Percentiles rank a stretch among this genome's conserved stretches.
Conservation (phyloP, 1,140 invertebrate genomes). For the Piezodorus guildinii region DNA sequence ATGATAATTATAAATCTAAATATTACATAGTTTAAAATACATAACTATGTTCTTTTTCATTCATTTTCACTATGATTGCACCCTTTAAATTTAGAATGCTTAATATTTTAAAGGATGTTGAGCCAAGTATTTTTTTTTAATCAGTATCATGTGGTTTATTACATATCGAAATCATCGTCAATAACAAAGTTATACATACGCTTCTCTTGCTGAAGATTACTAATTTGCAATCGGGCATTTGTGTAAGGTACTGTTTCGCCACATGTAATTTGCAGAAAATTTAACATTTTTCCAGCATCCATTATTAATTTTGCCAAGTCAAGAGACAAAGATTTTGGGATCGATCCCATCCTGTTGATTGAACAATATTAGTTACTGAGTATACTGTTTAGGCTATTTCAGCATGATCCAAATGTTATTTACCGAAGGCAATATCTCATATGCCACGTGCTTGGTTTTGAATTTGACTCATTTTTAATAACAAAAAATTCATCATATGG, state of each 20-base stretch:
- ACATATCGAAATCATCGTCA: too few relatives aligned
- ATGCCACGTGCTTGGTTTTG: not conserved
- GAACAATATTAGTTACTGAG: too few relatives aligned
- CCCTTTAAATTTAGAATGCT: too few relatives aligned
- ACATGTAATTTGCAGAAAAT: conserved; percentile 6
- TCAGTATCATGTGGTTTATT: too few relatives aligned
- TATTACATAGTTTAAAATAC: too few relatives aligned
- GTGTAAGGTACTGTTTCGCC: not conserved
- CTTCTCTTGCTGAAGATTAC: not conserved
- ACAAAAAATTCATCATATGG: conserved; percentile 16
- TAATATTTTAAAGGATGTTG: too few relatives aligned
- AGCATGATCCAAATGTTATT: not conserved
- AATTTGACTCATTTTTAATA: not conserved
- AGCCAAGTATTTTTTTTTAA: too few relatives aligned
- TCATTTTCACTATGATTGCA: too few relatives aligned
- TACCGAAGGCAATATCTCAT: not conserved
- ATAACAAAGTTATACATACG: not conserved
- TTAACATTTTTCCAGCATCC: conserved; percentile 8
- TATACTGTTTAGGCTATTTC: too few relatives aligned
- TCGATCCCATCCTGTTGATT: not conserved
- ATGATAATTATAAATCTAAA: too few relatives aligned
- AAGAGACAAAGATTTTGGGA: not conserved
- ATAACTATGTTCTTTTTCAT: too few relatives aligned
- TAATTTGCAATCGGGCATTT: not conserved
- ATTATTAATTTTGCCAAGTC: conserved; percentile 1